phyloP scores from a whole-genome alignment of 2,888 invertebrate species.

The Folsomia candida region DNA sequence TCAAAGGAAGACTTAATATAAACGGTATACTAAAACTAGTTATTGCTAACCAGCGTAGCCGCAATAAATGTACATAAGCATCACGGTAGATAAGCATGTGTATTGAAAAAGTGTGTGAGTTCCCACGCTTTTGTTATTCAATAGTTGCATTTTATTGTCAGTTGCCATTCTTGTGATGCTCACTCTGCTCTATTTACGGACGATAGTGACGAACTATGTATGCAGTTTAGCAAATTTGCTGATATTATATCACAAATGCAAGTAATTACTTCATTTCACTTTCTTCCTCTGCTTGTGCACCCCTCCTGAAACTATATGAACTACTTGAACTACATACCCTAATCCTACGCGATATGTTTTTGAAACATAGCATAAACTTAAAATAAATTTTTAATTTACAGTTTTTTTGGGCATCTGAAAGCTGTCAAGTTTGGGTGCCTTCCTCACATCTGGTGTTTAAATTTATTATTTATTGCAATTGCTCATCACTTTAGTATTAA shows the following conservation, averaged over 20 bases:
- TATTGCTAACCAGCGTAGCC: too few relatives aligned
- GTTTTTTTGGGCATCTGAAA: too few relatives aligned
- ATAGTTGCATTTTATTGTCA: background rate
- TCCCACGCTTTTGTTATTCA: constrained; percentile 2
- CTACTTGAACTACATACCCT: too few relatives aligned
- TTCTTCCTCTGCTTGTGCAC: too few relatives aligned
- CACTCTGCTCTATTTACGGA: background rate
- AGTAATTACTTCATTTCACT: background rate
- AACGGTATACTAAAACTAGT: background rate
- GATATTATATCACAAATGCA: background rate
- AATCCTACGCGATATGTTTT: too few relatives aligned
- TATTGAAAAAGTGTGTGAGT: background rate
- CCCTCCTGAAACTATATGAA: too few relatives aligned
- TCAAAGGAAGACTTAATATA: background rate
- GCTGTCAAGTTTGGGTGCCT: background rate
- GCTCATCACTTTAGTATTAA: background rate
- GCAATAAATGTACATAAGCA: too few relatives aligned
- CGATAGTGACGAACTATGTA: background rate
- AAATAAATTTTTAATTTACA: too few relatives aligned
- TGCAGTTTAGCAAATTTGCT: background rate
- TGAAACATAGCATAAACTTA: too few relatives aligned
- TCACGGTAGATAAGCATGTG: too few relatives aligned
- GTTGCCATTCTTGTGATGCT: background rate
- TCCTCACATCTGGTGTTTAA: background rate
- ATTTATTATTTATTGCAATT: background rate